A percentile compares a stretch with the other conserved stretches of the same genome.
Conservation (phyloP, 2,113 vertebrate species). For the Odocoileus virginianus region DNA sequence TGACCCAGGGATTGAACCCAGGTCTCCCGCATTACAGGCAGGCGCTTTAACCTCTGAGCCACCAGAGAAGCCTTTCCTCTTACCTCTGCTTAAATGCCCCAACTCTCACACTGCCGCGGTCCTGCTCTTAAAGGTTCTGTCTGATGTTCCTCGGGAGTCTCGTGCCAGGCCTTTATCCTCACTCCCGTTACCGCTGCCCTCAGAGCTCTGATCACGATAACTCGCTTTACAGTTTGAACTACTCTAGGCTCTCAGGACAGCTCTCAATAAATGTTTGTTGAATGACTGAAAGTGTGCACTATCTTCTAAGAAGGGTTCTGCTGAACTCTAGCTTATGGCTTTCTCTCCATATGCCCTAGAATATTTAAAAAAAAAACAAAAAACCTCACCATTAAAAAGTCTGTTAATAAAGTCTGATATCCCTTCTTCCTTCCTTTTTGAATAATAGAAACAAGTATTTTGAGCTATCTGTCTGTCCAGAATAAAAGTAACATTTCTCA, state of each 20-base stretch:
- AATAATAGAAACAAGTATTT: background rate
- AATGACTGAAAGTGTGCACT: background rate
- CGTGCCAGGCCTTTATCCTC: background rate
- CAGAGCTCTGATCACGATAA: background rate
- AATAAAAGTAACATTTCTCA: background rate
- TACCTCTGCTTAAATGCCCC: background rate
- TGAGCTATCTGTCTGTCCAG: background rate
- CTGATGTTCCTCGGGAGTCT: too few relatives aligned
- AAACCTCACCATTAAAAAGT: background rate
- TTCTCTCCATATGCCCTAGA: background rate
- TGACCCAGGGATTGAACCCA: accelerated
- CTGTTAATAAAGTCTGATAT: background rate
- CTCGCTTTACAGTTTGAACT: background rate
- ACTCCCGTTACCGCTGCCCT: background rate
- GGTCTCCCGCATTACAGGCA: background rate
- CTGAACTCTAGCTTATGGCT: background rate
- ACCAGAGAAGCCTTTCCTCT: background rate
- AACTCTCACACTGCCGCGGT: background rate
- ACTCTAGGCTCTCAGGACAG: background rate
- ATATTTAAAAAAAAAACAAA: background rate
- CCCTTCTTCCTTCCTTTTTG: background rate
- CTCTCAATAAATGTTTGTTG: background rate
- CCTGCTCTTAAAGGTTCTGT: background rate
- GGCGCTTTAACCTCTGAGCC: background rate
- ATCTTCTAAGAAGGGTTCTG: background rate